These are phyloP conservation scores for Stomatorhinus walkeri DNA, from an alignment of 2,797 vertebrate species.

Conservation along the genomic window DNA sequence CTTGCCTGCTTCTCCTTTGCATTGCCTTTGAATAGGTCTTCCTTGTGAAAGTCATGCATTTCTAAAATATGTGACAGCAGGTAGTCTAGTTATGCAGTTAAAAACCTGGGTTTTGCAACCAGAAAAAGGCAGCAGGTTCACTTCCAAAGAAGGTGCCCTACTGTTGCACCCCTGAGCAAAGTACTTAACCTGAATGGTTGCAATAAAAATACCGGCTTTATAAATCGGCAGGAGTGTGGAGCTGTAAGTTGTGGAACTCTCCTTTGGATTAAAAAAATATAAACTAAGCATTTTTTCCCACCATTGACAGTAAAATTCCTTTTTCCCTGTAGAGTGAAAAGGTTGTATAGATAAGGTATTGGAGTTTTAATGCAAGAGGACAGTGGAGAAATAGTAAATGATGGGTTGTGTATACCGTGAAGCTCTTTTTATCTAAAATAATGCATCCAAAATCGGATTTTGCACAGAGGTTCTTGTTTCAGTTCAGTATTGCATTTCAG, in stretches of 20 bases:
- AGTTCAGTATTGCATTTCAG: background rate
- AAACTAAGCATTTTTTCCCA: constrained; percentile 10
- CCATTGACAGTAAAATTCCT: background rate
- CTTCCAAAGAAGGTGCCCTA: constrained; percentile 3
- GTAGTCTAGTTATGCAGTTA: background rate
- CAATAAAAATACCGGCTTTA: constrained; percentile 8
- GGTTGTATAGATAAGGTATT: background rate
- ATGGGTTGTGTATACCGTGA: background rate
- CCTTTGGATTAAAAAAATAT: constrained; percentile 15
- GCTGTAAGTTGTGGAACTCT: background rate
- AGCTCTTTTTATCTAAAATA: background rate
- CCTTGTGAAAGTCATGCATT: background rate
- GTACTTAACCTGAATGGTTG: constrained; percentile 17
- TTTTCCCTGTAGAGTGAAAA: background rate
- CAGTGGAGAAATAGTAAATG: background rate
- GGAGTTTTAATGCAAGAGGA: background rate
- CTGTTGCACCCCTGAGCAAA: background rate
- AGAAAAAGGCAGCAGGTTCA: background rate
- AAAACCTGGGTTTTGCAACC: background rate
- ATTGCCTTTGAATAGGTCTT: background rate
- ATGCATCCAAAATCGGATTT: background rate
- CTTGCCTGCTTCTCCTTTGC: background rate
- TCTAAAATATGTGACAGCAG: background rate
- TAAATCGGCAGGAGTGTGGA: background rate
- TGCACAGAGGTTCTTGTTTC: background rate